Conservation (phyloP, 2,888 invertebrate genomes). For the Horisme vitalbata region DNA sequence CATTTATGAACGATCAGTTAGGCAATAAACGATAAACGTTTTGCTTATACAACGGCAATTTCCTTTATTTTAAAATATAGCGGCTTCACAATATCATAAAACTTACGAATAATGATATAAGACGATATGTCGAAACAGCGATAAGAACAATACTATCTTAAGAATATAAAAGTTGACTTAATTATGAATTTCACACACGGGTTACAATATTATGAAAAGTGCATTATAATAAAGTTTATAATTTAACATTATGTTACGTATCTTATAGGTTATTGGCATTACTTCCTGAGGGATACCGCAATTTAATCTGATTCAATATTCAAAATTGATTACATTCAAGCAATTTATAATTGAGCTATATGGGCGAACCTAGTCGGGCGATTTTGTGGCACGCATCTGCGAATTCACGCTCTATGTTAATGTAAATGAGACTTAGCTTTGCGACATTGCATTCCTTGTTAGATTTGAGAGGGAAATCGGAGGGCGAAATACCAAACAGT, state of each 20-base stretch:
- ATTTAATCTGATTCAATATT: constrained; percentile 50
- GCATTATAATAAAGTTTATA: constrained; percentile 54
- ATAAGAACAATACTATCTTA: constrained; percentile 78
- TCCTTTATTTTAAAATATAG: constrained; percentile 83
- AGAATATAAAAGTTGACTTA: constrained; percentile 61
- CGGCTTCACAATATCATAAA: constrained; percentile 79
- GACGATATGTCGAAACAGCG: constrained; percentile 82
- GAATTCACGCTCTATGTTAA: constrained; percentile 56
- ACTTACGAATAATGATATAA: constrained; percentile 76
- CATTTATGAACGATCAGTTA: constrained; percentile 66
- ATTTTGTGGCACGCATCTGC: constrained; percentile 70
- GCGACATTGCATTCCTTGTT: constrained; percentile 79
- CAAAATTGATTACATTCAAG: constrained; percentile 52
- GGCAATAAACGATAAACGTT: constrained; percentile 78
- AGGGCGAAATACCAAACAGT: constrained; percentile 73
- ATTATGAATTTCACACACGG: constrained; percentile 72
- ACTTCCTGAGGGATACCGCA: constrained; percentile 82
- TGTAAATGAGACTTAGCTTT: constrained; percentile 53
- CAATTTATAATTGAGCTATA: constrained; percentile 72
- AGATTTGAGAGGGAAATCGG: constrained; percentile 56
- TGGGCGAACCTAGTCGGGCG: constrained; percentile 81
- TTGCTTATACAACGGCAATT: constrained; percentile 81
- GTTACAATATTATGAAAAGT: constrained; percentile 66
- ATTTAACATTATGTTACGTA: constrained; percentile 52
- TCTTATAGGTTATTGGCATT: constrained; percentile 66